Evolutionary conservation across 2,888 invertebrate genomes (phyloP).

Genomic region (Drosophila prolongata): DNA sequence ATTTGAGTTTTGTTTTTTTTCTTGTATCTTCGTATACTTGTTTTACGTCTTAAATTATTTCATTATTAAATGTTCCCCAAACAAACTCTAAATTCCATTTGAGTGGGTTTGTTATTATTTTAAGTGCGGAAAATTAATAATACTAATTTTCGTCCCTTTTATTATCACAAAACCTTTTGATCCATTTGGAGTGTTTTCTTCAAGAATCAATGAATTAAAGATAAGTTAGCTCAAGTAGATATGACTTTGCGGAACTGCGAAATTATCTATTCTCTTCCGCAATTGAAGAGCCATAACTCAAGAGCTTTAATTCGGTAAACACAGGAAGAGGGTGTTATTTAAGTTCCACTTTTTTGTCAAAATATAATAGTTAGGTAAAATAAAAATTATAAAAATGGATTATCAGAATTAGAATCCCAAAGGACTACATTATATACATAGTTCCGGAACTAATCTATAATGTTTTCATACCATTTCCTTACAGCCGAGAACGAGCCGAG

Average conservation of each 20-base stretch:
- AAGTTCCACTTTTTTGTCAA: too few species aligned
- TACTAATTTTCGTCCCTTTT: too few species aligned
- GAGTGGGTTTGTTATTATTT: too few species aligned
- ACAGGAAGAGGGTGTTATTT: not conserved
- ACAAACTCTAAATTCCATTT: too few species aligned
- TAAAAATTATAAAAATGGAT: too few species aligned
- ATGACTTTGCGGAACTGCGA: slow-evolving; percentile 2
- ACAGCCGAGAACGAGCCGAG: slow-evolving; percentile 87
- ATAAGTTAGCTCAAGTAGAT: slow-evolving; percentile 4
- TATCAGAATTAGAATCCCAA: too few species aligned
- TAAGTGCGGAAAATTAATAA: too few species aligned
- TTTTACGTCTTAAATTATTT: not conserved
- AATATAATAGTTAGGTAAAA: not conserved
- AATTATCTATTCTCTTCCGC: not conserved
- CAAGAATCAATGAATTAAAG: not conserved
- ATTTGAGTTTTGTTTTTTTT: not conserved
- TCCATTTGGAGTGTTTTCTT: too few species aligned
- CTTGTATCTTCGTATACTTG: not conserved
- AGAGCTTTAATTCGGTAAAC: not conserved
- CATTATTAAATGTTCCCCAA: too few species aligned
- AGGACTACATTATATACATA: too few species aligned
- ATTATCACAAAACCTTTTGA: too few species aligned
- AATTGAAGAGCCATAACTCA: not conserved
- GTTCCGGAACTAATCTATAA: not conserved
- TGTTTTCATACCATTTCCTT: not conserved